phyloP scores from a whole-genome alignment of 2,113 vertebrate genomes.

The Pelecanus crispus region DNA sequence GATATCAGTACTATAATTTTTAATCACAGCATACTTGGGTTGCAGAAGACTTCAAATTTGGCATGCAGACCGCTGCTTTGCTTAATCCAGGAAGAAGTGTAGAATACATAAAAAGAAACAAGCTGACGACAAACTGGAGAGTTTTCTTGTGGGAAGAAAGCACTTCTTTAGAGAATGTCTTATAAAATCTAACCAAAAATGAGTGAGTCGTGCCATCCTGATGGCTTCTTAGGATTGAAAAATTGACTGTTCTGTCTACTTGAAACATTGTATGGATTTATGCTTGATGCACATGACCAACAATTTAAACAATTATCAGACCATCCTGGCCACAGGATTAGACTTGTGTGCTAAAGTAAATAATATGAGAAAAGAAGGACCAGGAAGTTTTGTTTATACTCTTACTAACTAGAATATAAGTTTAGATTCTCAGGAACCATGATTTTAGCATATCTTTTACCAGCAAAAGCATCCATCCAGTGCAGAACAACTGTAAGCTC shows the following conservation, averaged over 20 bases:
- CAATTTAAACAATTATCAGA: neutral
- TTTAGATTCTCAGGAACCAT: neutral
- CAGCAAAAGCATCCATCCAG: neutral
- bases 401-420: neutral
- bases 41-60: neutral
- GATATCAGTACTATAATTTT: conserved; percentile 2
- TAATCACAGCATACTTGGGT: neutral
- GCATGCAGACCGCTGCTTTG: neutral
- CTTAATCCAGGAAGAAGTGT: neutral
- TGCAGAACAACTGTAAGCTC: neutral
- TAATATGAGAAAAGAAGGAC: neutral
- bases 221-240: neutral
- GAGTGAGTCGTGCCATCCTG: neutral
- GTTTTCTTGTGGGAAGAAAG: neutral
- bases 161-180: neutral
- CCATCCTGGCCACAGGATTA: neutral
- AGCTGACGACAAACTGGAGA: neutral
- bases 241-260: neutral
- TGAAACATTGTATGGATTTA: neutral
- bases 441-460: neutral
- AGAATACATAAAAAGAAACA: neutral
- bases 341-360: neutral
- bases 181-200: neutral
- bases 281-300: neutral
- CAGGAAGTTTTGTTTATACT: neutral